phyloP scores from a whole-genome alignment of 1,140 invertebrate genomes.

The Drosophila nigrodunni region DNA sequence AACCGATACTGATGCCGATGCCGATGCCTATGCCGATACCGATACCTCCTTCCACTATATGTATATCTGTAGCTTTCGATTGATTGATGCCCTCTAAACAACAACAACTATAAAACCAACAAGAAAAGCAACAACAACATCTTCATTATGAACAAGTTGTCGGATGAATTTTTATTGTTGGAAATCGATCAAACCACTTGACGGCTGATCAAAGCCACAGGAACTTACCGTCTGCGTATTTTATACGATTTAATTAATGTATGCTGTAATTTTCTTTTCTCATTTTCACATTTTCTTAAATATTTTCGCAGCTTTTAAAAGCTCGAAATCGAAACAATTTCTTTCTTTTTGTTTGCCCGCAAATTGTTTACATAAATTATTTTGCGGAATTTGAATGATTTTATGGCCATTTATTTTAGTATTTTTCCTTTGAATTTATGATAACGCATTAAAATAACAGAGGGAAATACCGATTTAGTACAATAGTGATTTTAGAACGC shows the following conservation, averaged over 20 bases:
- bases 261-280: conserved; percentile 29
- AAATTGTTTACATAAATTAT: conserved; percentile 30
- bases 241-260: conserved; percentile 71
- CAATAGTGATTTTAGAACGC: neutral
- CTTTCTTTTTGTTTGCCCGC: neutral
- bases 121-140: conserved; percentile 54
- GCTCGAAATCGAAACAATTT: neutral
- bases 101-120: conserved; percentile 41
- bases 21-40: conserved; percentile 29
- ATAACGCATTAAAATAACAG: conserved; percentile 3
- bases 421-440: conserved; percentile 5
- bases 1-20: conserved; percentile 40
- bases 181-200: conserved; percentile 78
- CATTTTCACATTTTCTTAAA: conserved; percentile 9
- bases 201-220: conserved; percentile 74
- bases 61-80: conserved; percentile 45
- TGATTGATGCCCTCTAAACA: conserved; percentile 76
- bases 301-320: conserved; percentile 35
- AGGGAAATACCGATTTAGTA: neutral
- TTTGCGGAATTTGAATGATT: conserved; percentile 3
- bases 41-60: neutral
- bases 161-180: conserved; percentile 77
- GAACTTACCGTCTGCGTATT: conserved; percentile 57
- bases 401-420: conserved; percentile 10
- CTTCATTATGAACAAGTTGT: conserved; percentile 78